Base-by-base conservation (phyloP, 2,888 invertebrate species). In the Poecilus cupreus region DNA sequence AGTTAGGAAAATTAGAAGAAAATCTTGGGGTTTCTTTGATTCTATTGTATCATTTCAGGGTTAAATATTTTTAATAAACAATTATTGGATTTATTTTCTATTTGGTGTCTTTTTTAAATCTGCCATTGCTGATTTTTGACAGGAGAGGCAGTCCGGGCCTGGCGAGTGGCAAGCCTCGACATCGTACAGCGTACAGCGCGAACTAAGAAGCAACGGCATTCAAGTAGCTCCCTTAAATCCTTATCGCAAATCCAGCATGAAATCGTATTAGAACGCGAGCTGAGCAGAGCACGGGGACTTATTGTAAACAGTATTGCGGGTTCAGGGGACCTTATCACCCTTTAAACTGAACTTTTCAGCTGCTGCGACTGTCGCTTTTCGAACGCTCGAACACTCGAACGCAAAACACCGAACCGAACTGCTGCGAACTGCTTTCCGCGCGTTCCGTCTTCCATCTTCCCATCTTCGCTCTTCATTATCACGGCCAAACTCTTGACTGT, bases 161-260 rank as follows among this genome's bases (percentile, higher is more conserved):
- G 74, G 82, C 80, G 68, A 82, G 75, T 76, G 72, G 78, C 83
- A 84, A 3, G 32, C 32, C 5, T 5, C 2, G 87, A 87, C 32
- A 32, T 5, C 32, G 0, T 6, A 8, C 32, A 32, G 8, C 32
- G 32, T 32, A 32, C 2, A 74, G 22, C 76, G 60, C 22, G 68
- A 57, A 72, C 72, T 80, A 72, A 80, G 80, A 75, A 75, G 49
- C 75, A 54, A 57, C 80, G 79, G 43, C 57, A 70, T 86, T 86
- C 86, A 84, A 85, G 86, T 86, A 89, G 89, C 89, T 87, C 87
- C 87, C 87, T 87, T 87, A 91, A 91, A 92, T 91, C 92, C 89
- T 91, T 91, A 92, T 90, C 91, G 91, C 90, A 91, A 92, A 92
- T 92, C 92, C 91, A 90, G 90, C 92, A 91, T 92, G 91, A 92